Evolutionary conservation across 2,888 invertebrate species (phyloP).

Genomic region (Latrodectus elegans): DNA sequence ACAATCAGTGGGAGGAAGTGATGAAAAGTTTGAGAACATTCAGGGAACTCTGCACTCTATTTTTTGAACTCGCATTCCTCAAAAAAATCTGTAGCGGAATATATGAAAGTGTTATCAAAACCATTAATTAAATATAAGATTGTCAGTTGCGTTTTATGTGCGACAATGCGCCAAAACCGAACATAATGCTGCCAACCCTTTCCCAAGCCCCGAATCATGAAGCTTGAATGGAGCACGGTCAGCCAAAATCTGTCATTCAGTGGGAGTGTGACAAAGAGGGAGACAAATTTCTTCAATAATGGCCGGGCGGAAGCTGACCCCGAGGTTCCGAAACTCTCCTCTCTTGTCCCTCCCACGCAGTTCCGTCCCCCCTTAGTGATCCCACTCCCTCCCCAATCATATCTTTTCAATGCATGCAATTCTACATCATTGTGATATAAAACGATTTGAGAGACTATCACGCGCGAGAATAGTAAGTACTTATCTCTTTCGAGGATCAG

Average conservation of each 20-base stretch:
- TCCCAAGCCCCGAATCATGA: slow-evolving; percentile 37
- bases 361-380: background rate
- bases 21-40: too few relatives aligned
- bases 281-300: slow-evolving; percentile 67
- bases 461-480: too few relatives aligned
- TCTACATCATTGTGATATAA: too few relatives aligned
- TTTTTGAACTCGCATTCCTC: too few relatives aligned
- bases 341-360: slow-evolving; percentile 19
- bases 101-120: slow-evolving; percentile 17
- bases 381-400: background rate
- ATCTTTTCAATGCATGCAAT: background rate
- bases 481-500: too few relatives aligned
- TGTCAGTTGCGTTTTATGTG: slow-evolving; percentile 38
- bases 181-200: slow-evolving; percentile 18
- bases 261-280: slow-evolving; percentile 41
- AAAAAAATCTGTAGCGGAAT: too few relatives aligned
- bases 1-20: too few relatives aligned
- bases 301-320: slow-evolving; percentile 59
- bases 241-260: slow-evolving; percentile 58
- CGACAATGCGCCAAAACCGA: slow-evolving; percentile 37
- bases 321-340: slow-evolving; percentile 12
- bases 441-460: too few relatives aligned
- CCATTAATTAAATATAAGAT: slow-evolving; percentile 64
- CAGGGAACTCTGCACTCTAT: too few relatives aligned
- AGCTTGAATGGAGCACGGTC: slow-evolving; percentile 47